These are phyloP conservation scores for Carlito syrichta DNA, from an alignment of 2,113 vertebrate genomes.

Conservation along the genomic window DNA sequence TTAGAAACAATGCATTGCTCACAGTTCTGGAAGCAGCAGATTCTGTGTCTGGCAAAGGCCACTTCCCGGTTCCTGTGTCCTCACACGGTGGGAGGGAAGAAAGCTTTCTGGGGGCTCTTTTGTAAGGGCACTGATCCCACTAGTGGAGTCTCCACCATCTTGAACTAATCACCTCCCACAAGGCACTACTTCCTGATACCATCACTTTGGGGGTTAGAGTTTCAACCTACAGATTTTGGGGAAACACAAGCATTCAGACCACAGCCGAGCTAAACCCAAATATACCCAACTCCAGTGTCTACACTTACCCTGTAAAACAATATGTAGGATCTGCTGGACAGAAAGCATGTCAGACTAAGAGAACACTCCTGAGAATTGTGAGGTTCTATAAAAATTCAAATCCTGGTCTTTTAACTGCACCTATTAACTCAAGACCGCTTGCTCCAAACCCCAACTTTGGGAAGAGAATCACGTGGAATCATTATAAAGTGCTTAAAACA, in stretches of 20 bases:
- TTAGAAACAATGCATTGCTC: no score
- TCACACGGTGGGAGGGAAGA: neutral
- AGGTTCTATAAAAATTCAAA: accelerated
- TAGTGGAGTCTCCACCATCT: accelerated
- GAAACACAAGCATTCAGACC: no score
- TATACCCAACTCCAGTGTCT: accelerated
- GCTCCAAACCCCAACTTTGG: neutral
- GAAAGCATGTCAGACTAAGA: neutral
- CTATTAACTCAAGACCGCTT: neutral
- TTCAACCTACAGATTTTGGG: no score
- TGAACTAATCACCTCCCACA: neutral
- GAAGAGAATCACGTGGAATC: neutral
- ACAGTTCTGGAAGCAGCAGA: neutral
- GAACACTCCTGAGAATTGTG: neutral
- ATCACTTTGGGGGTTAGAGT: no score
- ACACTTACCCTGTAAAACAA: neutral
- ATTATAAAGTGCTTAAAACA: neutral
- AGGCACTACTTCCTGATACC: neutral
- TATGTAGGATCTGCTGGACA: accelerated
- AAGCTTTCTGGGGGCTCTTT: neutral
- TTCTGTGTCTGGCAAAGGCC: neutral
- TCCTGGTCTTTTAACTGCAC: neutral
- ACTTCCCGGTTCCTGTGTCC: neutral
- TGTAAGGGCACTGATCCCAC: neutral
- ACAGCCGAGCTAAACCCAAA: neutral